phyloP scores from a whole-genome alignment of 2,797 vertebrate species.

The Amphiprion clarkii region DNA sequence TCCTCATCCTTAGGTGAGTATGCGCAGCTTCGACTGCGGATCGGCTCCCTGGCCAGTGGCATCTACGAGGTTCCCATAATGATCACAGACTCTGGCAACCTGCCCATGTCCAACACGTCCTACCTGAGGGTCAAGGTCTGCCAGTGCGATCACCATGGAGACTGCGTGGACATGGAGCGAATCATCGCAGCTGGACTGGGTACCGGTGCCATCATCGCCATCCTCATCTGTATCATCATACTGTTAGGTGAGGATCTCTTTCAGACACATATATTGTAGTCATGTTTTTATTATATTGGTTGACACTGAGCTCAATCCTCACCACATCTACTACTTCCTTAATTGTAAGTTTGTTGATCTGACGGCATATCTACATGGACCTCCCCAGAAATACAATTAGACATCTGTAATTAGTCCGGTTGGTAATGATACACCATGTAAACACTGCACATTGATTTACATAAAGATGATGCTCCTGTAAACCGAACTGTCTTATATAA shows the following conservation, averaged over 20 bases:
- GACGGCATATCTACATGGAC: no score
- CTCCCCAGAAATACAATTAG: no score
- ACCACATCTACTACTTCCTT: no score
- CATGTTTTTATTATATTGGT: no score
- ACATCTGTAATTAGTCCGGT: no score
- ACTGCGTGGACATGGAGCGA: conserved; percentile 94
- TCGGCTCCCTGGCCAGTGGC: conserved; percentile 91
- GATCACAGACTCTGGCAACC: conserved; percentile 97
- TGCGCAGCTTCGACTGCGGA: conserved; percentile 92
- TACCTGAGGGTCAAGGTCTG: conserved; percentile 95
- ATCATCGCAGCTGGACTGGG: conserved; percentile 94
- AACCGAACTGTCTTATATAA: no score
- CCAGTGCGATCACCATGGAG: conserved; percentile 94
- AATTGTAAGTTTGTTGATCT: no score
- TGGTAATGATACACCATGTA: no score
- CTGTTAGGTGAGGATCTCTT: conserved; percentile 89
- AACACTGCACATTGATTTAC: no score
- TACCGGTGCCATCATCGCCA: conserved; percentile 96
- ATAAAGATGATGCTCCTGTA: no score
- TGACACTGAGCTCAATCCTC: no score
- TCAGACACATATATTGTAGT: no score
- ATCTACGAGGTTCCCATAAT: conserved; percentile 95
- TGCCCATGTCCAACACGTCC: conserved; percentile 94
- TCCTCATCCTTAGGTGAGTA: conserved; percentile 87
- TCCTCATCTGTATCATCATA: conserved; percentile 97